phyloP scores from a whole-genome alignment of 2,113 vertebrate species.

The Aythya baeri region DNA sequence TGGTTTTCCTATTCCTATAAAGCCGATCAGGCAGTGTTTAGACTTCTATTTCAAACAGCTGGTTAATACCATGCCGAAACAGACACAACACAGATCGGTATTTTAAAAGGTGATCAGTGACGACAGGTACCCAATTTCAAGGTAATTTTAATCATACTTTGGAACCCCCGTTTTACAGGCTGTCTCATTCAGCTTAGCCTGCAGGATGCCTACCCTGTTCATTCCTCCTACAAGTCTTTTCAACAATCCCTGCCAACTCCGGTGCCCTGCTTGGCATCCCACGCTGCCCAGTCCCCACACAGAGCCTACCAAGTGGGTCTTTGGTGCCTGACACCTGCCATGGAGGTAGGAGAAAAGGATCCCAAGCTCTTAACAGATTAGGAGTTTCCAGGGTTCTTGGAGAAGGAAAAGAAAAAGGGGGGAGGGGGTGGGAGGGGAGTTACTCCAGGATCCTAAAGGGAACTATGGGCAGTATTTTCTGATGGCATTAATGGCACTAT shows the following conservation, averaged over 20 bases:
- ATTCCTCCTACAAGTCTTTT: not conserved
- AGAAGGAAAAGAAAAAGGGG: not conserved
- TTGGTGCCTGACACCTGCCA: not conserved
- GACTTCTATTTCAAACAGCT: slow-evolving; percentile 5
- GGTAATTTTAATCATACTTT: slow-evolving; percentile 31
- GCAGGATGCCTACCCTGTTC: not conserved
- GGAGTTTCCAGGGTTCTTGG: not conserved
- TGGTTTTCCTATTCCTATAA: not conserved
- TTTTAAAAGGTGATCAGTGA: not conserved
- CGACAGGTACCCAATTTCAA: slow-evolving; percentile 4
- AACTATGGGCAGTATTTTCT: rapidly evolving
- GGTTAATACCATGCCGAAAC: not conserved
- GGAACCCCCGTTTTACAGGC: not conserved
- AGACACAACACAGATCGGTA: slow-evolving; percentile 41
- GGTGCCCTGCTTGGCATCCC: not conserved
- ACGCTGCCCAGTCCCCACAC: rapidly evolving
- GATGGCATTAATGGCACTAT: too few relatives aligned
- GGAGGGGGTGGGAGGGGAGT: not conserved
- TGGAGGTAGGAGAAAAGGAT: not conserved
- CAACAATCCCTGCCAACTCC: not conserved
- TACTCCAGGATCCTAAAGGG: not conserved
- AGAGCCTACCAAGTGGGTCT: not conserved
- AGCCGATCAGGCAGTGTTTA: slow-evolving; percentile 8
- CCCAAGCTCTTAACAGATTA: not conserved
- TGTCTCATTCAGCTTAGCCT: not conserved